A percentile compares a stretch with the other conserved stretches of the same genome.
These are phyloP conservation scores for Synergus laeviventris DNA, from an alignment of 2,888 invertebrate genomes.

Conservation along the genomic window DNA sequence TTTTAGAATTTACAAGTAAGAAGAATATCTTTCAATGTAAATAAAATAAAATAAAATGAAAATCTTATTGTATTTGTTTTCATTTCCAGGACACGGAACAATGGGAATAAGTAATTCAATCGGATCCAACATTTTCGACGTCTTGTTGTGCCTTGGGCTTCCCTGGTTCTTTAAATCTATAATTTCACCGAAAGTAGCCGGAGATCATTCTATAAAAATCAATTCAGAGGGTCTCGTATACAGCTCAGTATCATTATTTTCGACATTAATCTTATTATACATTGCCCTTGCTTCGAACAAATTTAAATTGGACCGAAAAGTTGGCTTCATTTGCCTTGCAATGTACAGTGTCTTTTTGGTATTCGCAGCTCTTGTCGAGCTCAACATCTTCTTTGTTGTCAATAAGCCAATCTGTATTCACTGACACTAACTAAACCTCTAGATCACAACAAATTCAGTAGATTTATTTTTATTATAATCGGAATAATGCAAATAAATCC, in stretches of 20 bases:
- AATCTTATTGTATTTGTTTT: neutral
- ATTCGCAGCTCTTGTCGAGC: slow-evolving; percentile 85
- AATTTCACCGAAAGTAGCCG: slow-evolving; percentile 80
- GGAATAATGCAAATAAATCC: slow-evolving; percentile 16
- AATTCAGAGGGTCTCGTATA: slow-evolving; percentile 87
- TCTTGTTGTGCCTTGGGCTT: slow-evolving; percentile 85
- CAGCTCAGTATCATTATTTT: slow-evolving; percentile 85
- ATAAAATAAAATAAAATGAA: neutral
- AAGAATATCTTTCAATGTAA: neutral
- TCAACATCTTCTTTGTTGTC: slow-evolving; percentile 86
- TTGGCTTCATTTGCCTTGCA: slow-evolving; percentile 82
- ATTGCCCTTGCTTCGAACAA: slow-evolving; percentile 81
- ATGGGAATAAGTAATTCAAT: slow-evolving; percentile 91
- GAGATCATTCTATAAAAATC: slow-evolving; percentile 81
- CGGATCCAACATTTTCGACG: slow-evolving; percentile 90
- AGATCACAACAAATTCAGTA: slow-evolving; percentile 2
- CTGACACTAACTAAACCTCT: slow-evolving; percentile 62
- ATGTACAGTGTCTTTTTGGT: slow-evolving; percentile 83
- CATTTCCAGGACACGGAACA: slow-evolving; percentile 81
- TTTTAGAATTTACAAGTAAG: neutral
- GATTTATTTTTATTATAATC: slow-evolving; percentile 18
- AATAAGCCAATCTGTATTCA: slow-evolving; percentile 85
- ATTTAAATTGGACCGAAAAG: slow-evolving; percentile 83
- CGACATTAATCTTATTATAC: slow-evolving; percentile 85
- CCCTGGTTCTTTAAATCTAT: slow-evolving; percentile 87